Conservation (phyloP, 2,113 vertebrate genomes). For the Tapirus terrestris region DNA sequence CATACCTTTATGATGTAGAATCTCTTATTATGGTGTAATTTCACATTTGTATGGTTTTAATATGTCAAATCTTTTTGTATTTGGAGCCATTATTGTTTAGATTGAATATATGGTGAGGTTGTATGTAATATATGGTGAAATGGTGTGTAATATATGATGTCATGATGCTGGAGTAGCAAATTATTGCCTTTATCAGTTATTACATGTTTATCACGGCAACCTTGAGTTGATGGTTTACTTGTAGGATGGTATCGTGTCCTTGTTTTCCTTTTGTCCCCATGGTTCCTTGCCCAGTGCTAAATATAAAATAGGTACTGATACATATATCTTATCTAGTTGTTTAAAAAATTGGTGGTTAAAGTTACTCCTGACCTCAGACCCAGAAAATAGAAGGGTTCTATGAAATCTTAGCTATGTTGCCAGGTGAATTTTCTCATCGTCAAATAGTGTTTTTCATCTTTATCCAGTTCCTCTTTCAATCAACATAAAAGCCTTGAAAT, state of each 20-base stretch:
- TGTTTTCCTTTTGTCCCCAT: neutral
- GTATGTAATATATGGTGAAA: neutral
- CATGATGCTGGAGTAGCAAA: neutral
- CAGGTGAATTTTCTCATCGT: constrained; percentile 8
- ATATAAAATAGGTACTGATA: neutral
- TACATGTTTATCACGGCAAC: neutral
- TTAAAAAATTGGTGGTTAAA: neutral
- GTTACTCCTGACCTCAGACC: constrained; percentile 7
- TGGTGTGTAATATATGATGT: no score
- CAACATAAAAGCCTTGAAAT: neutral
- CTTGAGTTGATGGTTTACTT: neutral
- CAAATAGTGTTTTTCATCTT: neutral
- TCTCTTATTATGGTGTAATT: neutral
- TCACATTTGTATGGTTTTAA: neutral
- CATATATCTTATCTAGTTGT: neutral
- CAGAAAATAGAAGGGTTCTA: neutral
- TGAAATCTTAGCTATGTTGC: neutral
- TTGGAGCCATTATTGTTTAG: neutral
- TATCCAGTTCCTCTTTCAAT: neutral
- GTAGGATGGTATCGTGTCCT: neutral
- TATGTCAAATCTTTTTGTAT: neutral
- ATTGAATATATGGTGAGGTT: neutral
- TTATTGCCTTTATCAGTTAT: neutral
- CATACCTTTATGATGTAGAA: neutral
- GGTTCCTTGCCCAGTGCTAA: neutral